These are phyloP conservation scores for Nematolebias whitei DNA, from an alignment of 2,113 vertebrate genomes.

Conservation along the genomic window DNA sequence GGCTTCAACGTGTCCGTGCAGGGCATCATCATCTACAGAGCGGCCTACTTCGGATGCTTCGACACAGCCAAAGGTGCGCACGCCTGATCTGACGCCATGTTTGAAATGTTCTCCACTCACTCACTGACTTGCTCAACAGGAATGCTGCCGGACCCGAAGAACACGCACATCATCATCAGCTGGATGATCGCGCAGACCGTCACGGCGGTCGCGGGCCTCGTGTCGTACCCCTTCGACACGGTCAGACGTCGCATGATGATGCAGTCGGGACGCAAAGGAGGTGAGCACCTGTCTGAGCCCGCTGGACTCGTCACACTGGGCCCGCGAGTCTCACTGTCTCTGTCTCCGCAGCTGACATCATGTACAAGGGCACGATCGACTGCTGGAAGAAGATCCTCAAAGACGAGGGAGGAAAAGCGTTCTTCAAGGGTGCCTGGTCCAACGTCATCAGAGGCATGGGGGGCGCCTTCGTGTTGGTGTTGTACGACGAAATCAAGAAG, in stretches of 20 bases:
- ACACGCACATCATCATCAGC: conserved; percentile 93
- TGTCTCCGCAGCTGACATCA: conserved; percentile 90
- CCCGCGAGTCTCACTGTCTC: conserved; percentile 1
- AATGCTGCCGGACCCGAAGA: conserved; percentile 98
- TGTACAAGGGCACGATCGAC: conserved; percentile 97
- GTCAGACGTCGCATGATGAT: conserved; percentile 99
- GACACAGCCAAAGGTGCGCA: conserved; percentile 95
- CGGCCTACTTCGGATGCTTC: conserved; percentile 96
- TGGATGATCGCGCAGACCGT: conserved; percentile 99
- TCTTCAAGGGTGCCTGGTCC: conserved; percentile 99
- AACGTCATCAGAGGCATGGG: conserved; percentile 99
- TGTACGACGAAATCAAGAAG: conserved; percentile 99
- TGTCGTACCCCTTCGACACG: conserved; percentile 98
- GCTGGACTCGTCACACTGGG: background rate
- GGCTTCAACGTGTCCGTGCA: conserved; percentile 98
- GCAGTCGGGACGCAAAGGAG: conserved; percentile 99
- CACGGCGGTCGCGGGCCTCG: conserved; percentile 90
- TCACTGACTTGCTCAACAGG: conserved; percentile 74
- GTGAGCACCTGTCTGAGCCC: conserved; percentile 74
- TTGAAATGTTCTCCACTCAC: background rate
- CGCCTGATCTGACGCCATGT: background rate
- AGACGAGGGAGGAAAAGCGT: conserved; percentile 92
- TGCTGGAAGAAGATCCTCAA: conserved; percentile 98
- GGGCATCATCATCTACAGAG: conserved; percentile 99
- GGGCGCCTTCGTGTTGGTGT: conserved; percentile 95